phyloP scores from a whole-genome alignment of 2,888 invertebrate species.

The Maniola hyperantus region DNA sequence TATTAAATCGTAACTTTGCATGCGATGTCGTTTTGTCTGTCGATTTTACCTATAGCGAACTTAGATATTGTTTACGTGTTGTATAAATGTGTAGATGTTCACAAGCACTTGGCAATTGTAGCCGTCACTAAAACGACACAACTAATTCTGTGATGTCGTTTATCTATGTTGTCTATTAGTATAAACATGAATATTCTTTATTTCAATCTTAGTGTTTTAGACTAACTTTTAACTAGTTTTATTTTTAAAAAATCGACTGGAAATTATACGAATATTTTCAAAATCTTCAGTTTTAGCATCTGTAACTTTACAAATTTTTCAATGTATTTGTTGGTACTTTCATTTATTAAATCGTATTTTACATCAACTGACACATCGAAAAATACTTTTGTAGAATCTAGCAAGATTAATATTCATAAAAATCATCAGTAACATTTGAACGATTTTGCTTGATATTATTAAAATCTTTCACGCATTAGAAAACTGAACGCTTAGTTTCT shows the following conservation, averaged over 20 bases:
- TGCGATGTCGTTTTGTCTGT: constrained; percentile 59
- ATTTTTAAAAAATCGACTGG: neutral
- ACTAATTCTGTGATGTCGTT: constrained; percentile 56
- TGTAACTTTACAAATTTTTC: neutral
- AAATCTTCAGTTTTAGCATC: neutral
- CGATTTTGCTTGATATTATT: constrained; percentile 1
- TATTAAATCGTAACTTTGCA: constrained; percentile 58
- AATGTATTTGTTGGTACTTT: neutral
- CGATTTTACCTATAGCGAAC: constrained; percentile 38
- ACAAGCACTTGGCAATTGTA: constrained; percentile 66
- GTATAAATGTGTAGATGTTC: constrained; percentile 49
- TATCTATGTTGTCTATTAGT: constrained; percentile 30
- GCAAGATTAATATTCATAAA: neutral
- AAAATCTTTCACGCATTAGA: constrained; percentile 3
- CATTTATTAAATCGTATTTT: neutral
- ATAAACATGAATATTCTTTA: constrained; percentile 11
- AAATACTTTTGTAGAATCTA: neutral
- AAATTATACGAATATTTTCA: neutral
- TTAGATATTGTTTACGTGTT: constrained; percentile 39
- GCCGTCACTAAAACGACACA: constrained; percentile 67
- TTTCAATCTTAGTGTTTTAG: constrained; percentile 16
- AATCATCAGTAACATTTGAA: neutral
- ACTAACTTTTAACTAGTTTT: neutral
- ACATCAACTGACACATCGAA: neutral
- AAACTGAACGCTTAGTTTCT: constrained; percentile 7